These are phyloP conservation scores for Polia nebulosa DNA, from an alignment of 2,888 invertebrate species.

Conservation along the genomic window DNA sequence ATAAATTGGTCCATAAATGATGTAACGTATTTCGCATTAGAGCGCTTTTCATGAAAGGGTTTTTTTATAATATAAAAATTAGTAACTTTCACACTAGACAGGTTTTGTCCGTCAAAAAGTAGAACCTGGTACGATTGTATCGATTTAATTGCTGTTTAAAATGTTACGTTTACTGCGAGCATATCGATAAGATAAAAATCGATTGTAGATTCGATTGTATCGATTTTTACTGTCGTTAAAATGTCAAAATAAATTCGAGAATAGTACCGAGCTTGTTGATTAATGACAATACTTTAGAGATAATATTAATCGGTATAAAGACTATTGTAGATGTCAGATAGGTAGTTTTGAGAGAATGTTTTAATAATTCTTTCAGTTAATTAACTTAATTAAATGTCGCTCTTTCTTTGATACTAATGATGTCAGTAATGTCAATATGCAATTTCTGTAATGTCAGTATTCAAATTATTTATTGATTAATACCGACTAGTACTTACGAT, in stretches of 20 bases:
- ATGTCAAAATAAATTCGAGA: conserved; percentile 37
- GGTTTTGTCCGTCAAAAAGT: too few species aligned
- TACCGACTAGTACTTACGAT: background rate
- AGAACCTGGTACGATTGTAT: background rate
- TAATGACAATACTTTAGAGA: conserved; percentile 31
- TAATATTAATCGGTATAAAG: conserved; percentile 28
- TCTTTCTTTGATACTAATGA: background rate
- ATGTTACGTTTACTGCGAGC: conserved; percentile 14
- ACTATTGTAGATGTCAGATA: conserved; percentile 14
- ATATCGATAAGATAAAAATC: conserved; percentile 50
- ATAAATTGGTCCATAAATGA: too few species aligned
- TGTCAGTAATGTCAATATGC: background rate
- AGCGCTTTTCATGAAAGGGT: too few species aligned
- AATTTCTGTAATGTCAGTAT: conserved; percentile 2
- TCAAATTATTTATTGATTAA: conserved; percentile 2
- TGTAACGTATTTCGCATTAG: too few species aligned
- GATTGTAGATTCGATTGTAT: conserved; percentile 38
- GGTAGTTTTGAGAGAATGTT: conserved; percentile 7
- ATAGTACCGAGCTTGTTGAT: conserved; percentile 27
- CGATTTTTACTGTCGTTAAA: conserved; percentile 49
- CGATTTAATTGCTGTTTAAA: conserved; percentile 41
- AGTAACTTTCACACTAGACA: too few species aligned
- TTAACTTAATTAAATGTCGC: conserved; percentile 15
- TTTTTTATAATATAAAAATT: too few species aligned
- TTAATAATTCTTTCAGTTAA: conserved; percentile 7